Percentiles rank a stretch among this genome's conserved stretches.
These are phyloP conservation scores for Melieria omissa DNA, from an alignment of 2,888 invertebrate genomes.

Conservation along the genomic window DNA sequence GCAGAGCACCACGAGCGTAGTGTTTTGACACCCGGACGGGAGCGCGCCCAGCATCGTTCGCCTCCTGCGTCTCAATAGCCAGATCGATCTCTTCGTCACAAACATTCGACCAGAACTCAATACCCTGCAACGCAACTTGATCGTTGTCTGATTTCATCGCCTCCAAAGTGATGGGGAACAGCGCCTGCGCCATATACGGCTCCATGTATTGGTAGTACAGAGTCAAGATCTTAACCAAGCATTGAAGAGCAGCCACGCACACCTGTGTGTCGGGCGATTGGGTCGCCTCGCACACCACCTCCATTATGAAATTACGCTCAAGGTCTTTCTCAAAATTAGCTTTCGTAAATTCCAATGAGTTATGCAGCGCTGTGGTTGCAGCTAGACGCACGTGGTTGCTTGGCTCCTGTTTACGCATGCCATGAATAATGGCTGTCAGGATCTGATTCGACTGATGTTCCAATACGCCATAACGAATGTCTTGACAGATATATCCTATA, in stretches of 20 bases:
- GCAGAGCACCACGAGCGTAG: constrained; percentile 98
- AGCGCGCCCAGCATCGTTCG: constrained; percentile 91
- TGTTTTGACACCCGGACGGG: constrained; percentile 92
- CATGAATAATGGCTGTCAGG: constrained; percentile 97
- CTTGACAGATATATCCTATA: constrained; percentile 98
- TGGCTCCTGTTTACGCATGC: constrained; percentile 94
- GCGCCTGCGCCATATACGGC: constrained; percentile 96
- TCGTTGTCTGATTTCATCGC: constrained; percentile 98
- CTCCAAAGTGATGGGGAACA: constrained; percentile 97
- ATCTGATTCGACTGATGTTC: constrained; percentile 95
- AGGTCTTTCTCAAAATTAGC: constrained; percentile 98
- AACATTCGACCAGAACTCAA: constrained; percentile 99
- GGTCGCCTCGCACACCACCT: constrained; percentile 98
- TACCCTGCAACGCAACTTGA: constrained; percentile 96
- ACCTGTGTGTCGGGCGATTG: constrained; percentile 92
- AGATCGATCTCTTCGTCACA: constrained; percentile 99
- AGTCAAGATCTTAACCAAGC: constrained; percentile 97
- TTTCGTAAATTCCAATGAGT: constrained; percentile 98
- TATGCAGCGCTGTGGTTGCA: constrained; percentile 95
- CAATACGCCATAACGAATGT: constrained; percentile 93
- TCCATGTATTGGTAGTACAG: constrained; percentile 99
- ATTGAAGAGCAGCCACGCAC: constrained; percentile 96
- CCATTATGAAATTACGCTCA: constrained; percentile 99
- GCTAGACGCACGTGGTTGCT: constrained; percentile 95
- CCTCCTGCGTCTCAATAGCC: constrained; percentile 93